Conservation (phyloP, 2,797 vertebrate genomes). For the Nyctibius grandis region DNA sequence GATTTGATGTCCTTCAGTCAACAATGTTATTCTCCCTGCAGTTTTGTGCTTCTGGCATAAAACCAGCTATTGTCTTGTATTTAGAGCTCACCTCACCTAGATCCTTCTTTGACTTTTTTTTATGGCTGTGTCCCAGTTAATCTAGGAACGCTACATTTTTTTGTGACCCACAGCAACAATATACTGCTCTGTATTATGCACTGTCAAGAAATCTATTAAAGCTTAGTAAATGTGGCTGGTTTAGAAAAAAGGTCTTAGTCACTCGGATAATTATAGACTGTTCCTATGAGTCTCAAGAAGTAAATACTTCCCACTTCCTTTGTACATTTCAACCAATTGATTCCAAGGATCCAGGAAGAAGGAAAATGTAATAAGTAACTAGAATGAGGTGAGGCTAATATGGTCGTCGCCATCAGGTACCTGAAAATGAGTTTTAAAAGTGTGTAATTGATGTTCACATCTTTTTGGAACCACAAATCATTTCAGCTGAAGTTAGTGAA, state of each 20-base stretch:
- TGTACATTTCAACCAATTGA: background rate
- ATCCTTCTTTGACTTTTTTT: background rate
- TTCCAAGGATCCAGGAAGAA: background rate
- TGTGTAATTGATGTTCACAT: background rate
- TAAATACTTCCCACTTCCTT: background rate
- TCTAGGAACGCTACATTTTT: background rate
- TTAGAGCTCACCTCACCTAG: constrained; percentile 52
- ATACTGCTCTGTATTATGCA: background rate
- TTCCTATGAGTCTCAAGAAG: background rate
- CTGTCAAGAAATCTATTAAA: constrained; percentile 31
- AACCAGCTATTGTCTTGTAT: constrained; percentile 48
- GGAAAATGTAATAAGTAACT: background rate
- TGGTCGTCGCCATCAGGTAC: background rate
- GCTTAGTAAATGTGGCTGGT: background rate
- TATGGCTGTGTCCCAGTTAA: background rate
- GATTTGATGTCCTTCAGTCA: constrained; percentile 60
- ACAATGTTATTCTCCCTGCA: constrained; percentile 23
- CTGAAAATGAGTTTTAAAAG: constrained; percentile 16
- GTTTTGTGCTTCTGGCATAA: constrained; percentile 33
- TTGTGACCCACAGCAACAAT: background rate
- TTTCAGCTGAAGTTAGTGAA: background rate
- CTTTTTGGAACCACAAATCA: background rate
- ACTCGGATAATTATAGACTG: background rate
- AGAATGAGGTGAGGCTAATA: background rate
- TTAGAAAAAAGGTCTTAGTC: background rate